Conservation (phyloP, 2,113 vertebrate species). For the Erpornis zantholeuca region DNA sequence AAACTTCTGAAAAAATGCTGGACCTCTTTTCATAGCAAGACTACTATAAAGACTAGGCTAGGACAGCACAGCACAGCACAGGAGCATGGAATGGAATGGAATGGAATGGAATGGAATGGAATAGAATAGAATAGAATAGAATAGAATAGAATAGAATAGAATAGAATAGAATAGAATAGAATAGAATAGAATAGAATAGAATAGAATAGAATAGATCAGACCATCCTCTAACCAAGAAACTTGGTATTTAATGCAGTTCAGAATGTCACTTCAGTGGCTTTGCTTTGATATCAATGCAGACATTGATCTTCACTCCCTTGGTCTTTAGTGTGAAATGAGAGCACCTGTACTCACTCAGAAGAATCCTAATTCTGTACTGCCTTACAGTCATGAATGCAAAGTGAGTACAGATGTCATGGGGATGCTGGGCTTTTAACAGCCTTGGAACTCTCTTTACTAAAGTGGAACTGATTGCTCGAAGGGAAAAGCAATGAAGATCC, state of each 20-base stretch:
- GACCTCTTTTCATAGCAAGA: background rate
- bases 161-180: background rate
- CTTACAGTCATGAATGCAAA: conserved; percentile 14
- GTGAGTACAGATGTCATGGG: background rate
- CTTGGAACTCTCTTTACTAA: background rate
- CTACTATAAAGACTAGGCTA: background rate
- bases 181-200: background rate
- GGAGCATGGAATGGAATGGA: background rate
- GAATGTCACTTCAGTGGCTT: background rate
- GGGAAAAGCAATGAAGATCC: background rate
- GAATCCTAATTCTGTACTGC: background rate
- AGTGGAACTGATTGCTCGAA: background rate
- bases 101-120: background rate
- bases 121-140: too few species aligned
- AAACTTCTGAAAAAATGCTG: background rate
- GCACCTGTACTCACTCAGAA: background rate
- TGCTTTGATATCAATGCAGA: background rate
- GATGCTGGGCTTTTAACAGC: background rate
- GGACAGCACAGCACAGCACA: background rate
- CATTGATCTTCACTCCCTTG: background rate
- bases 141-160: background rate
- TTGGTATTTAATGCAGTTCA: background rate
- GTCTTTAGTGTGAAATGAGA: background rate
- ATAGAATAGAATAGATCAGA: background rate
- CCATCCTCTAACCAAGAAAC: background rate